Base-by-base conservation (phyloP, 1,140 invertebrate genomes). In the Calosoma granatense region DNA sequence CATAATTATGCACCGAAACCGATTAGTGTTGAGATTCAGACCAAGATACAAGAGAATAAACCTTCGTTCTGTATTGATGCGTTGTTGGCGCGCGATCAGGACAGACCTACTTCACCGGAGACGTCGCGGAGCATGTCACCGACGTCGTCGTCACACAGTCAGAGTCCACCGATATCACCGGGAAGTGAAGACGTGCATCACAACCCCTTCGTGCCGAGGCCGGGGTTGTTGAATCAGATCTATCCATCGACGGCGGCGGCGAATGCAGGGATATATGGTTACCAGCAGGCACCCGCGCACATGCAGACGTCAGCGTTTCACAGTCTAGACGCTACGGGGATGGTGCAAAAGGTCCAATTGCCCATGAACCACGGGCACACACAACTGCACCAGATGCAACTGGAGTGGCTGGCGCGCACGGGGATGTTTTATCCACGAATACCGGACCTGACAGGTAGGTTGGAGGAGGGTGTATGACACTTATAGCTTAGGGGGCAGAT, bases 341-440 rank as follows among this genome's bases (percentile, higher is more conserved):
- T 61, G 51, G 61, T 67, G 59, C 61, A 62, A 56, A 62, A 62
- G 47, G 61, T 69, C 21, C 67, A 68, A 53, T 61, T 62, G 23
- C 66, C 59, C 55, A 61, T 54, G 57, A 66, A 54, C 54, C 73
- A 73, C 39, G 64, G 66, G 21, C 70, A 69, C 9, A 73, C 75
- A 61, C 81, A 83, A 63, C 77, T 89, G 41, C 88, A 91, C 63
- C 88, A 90, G 64, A 81, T 90, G 70, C 88, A 90, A 65, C 76
- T 91, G 39, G 88, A 92, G 71, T 91, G 88, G 83, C 72, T 92
- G 22, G 88, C 88, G 1, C 81, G 87, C 60, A 87, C 87, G 12
- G 87, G 87, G 11, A 90, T 92, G 87, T 80, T 90, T 51, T 90
- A 91, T 67, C 88, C 87, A 53, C 76, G 88, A 65, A 76, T 92